phyloP scores from a whole-genome alignment of 2,888 invertebrate species.

The Cephus pygmeus region DNA sequence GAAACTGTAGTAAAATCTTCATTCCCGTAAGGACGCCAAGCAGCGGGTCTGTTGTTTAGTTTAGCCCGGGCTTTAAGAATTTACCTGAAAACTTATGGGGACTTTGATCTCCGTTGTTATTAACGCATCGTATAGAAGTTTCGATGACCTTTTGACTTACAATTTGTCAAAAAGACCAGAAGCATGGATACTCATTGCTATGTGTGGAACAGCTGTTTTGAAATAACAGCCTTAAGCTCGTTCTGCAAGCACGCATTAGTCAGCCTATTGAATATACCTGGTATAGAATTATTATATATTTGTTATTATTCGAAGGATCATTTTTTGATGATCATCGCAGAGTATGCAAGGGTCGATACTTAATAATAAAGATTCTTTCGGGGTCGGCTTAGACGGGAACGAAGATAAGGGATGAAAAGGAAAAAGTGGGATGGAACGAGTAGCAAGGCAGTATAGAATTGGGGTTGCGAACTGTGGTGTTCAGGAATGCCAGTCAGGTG shows the following conservation, averaged over 20 bases:
- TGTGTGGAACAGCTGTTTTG: not conserved
- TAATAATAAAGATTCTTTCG: not conserved
- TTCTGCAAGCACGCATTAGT: not conserved
- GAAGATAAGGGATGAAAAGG: not conserved
- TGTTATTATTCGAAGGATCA: not conserved
- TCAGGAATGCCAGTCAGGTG: constrained; percentile 40
- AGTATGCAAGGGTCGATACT: not conserved
- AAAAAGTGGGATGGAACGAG: not conserved
- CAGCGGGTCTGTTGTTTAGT: not conserved
- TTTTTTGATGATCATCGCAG: not conserved
- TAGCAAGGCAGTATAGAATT: not conserved
- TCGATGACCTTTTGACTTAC: not conserved
- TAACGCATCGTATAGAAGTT: not conserved
- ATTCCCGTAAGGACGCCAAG: not conserved
- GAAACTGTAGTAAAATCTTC: not conserved
- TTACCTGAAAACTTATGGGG: not conserved
- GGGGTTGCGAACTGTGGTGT: constrained; percentile 8
- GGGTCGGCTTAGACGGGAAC: not conserved
- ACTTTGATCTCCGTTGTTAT: not conserved
- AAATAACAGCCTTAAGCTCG: not conserved
- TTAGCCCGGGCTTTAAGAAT: not conserved
- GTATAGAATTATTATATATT: not conserved
- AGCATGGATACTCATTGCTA: not conserved
- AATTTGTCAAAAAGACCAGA: not conserved
- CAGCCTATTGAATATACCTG: not conserved